A percentile compares a stretch with the other conserved stretches of the same genome.
phyloP scores from a whole-genome alignment of 1,140 invertebrate genomes.

The Cydia fagiglandana region DNA sequence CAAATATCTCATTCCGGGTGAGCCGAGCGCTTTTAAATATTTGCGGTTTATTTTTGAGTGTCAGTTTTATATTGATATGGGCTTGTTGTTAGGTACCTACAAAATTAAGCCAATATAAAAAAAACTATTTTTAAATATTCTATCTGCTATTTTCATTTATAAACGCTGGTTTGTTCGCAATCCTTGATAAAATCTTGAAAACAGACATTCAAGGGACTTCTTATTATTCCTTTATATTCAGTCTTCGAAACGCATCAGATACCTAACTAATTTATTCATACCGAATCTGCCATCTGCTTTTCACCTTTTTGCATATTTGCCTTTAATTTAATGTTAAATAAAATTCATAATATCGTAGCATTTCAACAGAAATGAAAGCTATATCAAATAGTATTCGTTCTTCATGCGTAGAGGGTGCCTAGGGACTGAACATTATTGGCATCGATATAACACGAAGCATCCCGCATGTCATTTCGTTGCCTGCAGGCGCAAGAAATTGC shows the following conservation, averaged over 20 bases:
- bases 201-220: too few species aligned
- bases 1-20: slow-evolving; percentile 19
- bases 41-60: background rate
- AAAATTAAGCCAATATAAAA: background rate
- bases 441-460: slow-evolving; percentile 59
- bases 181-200: too few species aligned
- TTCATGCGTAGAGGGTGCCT: slow-evolving; percentile 29
- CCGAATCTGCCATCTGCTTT: too few species aligned
- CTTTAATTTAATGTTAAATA: too few species aligned
- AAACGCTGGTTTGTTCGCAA: too few species aligned
- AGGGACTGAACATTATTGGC: slow-evolving; percentile 52
- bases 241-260: too few species aligned
- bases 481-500: slow-evolving; percentile 69
- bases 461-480: slow-evolving; percentile 66
- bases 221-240: too few species aligned
- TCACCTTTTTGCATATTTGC: too few species aligned
- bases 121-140: background rate
- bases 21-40: slow-evolving; percentile 23
- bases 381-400: slow-evolving; percentile 8
- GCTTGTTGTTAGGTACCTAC: background rate
- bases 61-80: slow-evolving; percentile 1
- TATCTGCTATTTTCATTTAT: too few species aligned
- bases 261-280: too few species aligned
- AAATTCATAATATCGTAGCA: background rate
- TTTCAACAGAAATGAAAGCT: background rate